Evolutionary conservation across 2,113 vertebrate species (phyloP).

Genomic region (Ginglymostoma cirratum): DNA sequence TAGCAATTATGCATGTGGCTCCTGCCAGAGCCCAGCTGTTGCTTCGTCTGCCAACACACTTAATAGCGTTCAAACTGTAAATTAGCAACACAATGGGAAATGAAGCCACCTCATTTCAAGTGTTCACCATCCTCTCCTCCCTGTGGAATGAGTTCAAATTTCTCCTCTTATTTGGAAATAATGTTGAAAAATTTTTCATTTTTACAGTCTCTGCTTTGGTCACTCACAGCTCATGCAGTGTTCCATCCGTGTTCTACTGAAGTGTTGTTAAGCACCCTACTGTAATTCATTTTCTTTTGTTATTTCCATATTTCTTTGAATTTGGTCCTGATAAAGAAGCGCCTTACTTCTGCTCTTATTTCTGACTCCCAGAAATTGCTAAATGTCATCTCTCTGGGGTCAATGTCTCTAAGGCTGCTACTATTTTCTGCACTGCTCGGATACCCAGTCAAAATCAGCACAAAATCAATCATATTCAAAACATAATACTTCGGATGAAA

Average conservation of each 20-base stretch:
- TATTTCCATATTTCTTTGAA: background rate
- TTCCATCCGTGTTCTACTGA: background rate
- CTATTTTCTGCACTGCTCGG: background rate
- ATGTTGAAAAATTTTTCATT: background rate
- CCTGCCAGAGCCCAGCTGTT: background rate
- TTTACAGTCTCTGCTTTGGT: background rate
- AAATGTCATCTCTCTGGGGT: background rate
- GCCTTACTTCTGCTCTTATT: background rate
- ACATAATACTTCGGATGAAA: background rate
- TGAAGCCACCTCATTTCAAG: background rate
- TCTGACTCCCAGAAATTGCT: background rate
- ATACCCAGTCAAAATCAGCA: background rate
- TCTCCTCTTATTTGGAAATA: background rate
- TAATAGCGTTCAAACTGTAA: background rate
- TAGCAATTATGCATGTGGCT: background rate
- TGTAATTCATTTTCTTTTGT: background rate
- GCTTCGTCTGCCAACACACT: background rate
- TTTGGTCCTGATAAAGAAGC: too few species aligned
- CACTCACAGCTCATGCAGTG: background rate
- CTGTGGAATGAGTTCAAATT: background rate
- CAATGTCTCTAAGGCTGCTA: background rate
- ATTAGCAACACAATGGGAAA: background rate
- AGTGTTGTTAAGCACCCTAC: background rate
- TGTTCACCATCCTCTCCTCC: background rate
- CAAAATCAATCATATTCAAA: background rate